These are phyloP conservation scores for Euphydryas editha DNA, from an alignment of 2,888 invertebrate species.

Conservation along the genomic window DNA sequence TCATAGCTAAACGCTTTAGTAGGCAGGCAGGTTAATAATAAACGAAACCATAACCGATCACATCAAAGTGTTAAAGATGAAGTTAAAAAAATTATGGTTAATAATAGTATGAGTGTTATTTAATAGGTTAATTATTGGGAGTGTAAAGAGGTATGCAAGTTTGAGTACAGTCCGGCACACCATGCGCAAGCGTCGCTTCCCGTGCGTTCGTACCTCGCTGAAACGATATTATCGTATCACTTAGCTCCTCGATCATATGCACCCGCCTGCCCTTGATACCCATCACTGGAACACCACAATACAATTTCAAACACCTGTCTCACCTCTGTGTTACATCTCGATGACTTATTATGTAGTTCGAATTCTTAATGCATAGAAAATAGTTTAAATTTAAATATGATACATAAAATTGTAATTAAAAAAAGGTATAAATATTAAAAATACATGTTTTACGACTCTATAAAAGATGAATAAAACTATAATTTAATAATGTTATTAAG, in stretches of 20 bases:
- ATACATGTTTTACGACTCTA: not conserved
- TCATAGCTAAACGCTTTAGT: constrained; percentile 59
- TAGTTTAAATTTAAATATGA: not conserved
- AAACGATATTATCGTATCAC: constrained; percentile 99
- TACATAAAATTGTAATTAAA: not conserved
- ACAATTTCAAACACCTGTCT: constrained; percentile 46
- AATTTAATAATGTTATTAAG: too few species aligned
- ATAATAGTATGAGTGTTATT: constrained; percentile 2
- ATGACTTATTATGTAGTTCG: not conserved
- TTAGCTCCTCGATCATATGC: constrained; percentile 99
- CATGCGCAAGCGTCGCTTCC: constrained; percentile 68
- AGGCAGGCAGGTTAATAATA: constrained; percentile 31
- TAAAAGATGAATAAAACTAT: too few species aligned
- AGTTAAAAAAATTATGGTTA: not conserved
- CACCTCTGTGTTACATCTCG: not conserved
- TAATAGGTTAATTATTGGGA: constrained; percentile 34
- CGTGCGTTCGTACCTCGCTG: constrained; percentile 95
- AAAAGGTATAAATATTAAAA: not conserved
- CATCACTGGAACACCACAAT: constrained; percentile 92
- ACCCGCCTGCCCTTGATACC: constrained; percentile 99
- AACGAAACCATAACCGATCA: constrained; percentile 29
- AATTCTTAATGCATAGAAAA: constrained; percentile 6
- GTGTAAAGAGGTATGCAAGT: constrained; percentile 38
- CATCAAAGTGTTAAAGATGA: constrained; percentile 23
- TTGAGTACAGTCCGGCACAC: constrained; percentile 65